Base-by-base conservation (phyloP, 2,113 vertebrate genomes). In the Echinops telfairi region DNA sequence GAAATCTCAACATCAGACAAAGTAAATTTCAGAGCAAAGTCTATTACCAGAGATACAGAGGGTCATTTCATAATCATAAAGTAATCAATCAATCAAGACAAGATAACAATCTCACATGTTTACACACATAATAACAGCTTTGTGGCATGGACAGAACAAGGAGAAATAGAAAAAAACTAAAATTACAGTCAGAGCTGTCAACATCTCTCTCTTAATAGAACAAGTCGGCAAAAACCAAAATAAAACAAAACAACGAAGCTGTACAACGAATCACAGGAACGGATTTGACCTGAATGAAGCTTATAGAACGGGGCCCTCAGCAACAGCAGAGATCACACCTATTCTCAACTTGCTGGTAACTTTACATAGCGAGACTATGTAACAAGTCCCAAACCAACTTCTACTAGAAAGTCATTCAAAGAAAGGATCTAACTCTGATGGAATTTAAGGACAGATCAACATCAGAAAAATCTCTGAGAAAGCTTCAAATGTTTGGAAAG, bases 401-500 rank as follows among this genome's bases (percentile, higher is more conserved):
- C 9, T 53, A 53, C 40, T 40, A 40, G 3, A 40, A 40, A 40
- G 47, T 53, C 47, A 53, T 53, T 53, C 12, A 53, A 53, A 53
- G 47, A 53, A 10, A 53, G 47, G 47, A 7, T 6, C 85, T 5
- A 60, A 53, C 58, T 6, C 6, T 77, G 80, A 76, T 23, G 17
- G 31, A 93, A 12, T 43, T 80, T 53, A 92, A 85, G 36, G 68
- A 88, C 31, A 83, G 57, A 92, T 68, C 76, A 90, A 6, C 57
- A 75, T 31, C 16, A 92, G 25, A 92, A 92, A 53, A 11, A 75
- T 20, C 20, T 87, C 29, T 81, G 22, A 12, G 62, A 77, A 86
- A 81, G 47, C 2, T 5, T 2, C 15, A 47, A 88, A 62, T 62
- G 23, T 62, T 70, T 84, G 4, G 38, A 85, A 82, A 87, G 40